Percentiles rank a stretch among this genome's conserved stretches.
Evolutionary conservation across 2,888 invertebrate species (phyloP).

Genomic region (Drosophila meridionalis): DNA sequence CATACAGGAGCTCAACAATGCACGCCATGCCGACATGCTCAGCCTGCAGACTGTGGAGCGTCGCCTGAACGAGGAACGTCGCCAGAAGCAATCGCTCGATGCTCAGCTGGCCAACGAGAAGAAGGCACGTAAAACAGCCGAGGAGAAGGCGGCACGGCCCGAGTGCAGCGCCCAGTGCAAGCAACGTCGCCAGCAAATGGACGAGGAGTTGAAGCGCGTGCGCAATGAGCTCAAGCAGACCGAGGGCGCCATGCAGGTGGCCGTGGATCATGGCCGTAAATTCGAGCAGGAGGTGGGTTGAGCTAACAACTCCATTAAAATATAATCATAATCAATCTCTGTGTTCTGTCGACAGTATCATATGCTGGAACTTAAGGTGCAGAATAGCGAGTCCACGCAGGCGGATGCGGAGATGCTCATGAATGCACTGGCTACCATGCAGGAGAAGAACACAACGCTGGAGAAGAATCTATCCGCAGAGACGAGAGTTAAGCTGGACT

Average conservation of each 20-base stretch:
- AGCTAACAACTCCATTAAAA: background rate
- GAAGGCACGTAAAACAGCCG: slow-evolving; percentile 88
- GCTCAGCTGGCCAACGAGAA: slow-evolving; percentile 90
- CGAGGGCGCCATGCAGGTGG: slow-evolving; percentile 88
- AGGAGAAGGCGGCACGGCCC: slow-evolving; percentile 85
- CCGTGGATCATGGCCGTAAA: slow-evolving; percentile 84
- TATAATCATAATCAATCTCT: background rate
- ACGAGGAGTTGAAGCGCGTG: slow-evolving; percentile 89
- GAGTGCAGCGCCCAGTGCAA: slow-evolving; percentile 90
- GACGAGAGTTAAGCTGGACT: slow-evolving; percentile 98
- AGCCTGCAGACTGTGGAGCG: slow-evolving; percentile 91
- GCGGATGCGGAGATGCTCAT: slow-evolving; percentile 91
- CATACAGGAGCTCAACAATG: slow-evolving; percentile 90
- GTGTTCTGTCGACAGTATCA: slow-evolving; percentile 71
- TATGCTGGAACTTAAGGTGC: slow-evolving; percentile 83
- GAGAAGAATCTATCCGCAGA: slow-evolving; percentile 98
- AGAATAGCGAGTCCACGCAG: slow-evolving; percentile 83
- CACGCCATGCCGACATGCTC: slow-evolving; percentile 92
- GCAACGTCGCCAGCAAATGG: slow-evolving; percentile 88
- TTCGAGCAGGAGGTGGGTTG: slow-evolving; percentile 84
- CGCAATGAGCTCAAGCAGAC: slow-evolving; percentile 88
- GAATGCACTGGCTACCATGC: slow-evolving; percentile 92
- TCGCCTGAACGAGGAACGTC: slow-evolving; percentile 92
- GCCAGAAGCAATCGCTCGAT: slow-evolving; percentile 90
- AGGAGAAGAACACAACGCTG: slow-evolving; percentile 95